Base-by-base conservation (phyloP, 2,888 invertebrate species). In the Tubulanus polymorphus region DNA sequence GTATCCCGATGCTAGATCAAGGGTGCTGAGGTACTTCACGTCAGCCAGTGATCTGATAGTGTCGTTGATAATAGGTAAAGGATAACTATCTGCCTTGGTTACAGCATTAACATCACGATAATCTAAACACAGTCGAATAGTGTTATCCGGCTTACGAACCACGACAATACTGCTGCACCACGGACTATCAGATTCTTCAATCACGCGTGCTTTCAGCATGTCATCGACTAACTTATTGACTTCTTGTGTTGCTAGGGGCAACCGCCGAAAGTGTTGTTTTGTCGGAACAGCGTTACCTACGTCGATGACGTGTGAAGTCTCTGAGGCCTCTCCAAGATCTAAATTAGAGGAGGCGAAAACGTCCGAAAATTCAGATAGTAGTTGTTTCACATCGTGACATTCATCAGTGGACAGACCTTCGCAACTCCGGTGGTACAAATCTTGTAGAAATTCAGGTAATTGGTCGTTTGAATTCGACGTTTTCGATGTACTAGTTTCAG, bases 1-100 rank as follows among this genome's bases (percentile, higher is more conserved):
- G 51, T 58, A 58, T n/a, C 58, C 55, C 18, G 52, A 37, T 15
- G 25, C 29, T 12, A 58, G 46, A 28, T 58, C 55, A 1, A 55
- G 32, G 12, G 54, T 55, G 30, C 35, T 47, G 28, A 51, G 52
- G 51, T 52, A 51, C 18, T 29, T 6, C 23, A 45, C 28, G 18
- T 23, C 41, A 15, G 5, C 41, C 41, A 41, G 18, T 18, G 6
- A 20, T 3, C 20, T 23, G 6, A 41, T 20, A 8, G 41, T 20
- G 15, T 41, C 41, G 23, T 51, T 25, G 23, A 51, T 51, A 10
- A 18, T 10, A 5, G 51, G 51, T 12, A 51, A 20, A 41, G 25
- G 32, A 25, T 23, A 23, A 2, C 26, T 26, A 51, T 51, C 25
- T 23, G 27, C n/a, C 8, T 23, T 6, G 20, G 51, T 41, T 20